phyloP scores from a whole-genome alignment of 1,140 invertebrate genomes.

The Zaprionus tsacasi region DNA sequence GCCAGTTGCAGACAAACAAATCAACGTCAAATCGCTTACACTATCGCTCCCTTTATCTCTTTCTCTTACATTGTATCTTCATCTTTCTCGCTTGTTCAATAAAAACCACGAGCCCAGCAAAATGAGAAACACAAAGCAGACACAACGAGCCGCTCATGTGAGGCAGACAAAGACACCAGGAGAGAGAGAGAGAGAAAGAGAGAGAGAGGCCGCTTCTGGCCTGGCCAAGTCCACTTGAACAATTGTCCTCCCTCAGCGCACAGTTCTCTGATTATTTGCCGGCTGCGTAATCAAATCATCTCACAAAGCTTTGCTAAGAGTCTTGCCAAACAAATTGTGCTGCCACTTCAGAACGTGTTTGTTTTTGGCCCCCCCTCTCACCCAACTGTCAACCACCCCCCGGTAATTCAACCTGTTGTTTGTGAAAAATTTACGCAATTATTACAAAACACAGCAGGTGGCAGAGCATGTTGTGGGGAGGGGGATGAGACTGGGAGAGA shows the following conservation, averaged over 20 bases:
- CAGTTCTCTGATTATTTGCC: conserved; percentile 45
- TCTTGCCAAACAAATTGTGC: conserved; percentile 51
- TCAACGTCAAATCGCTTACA: conserved; percentile 42
- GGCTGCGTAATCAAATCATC: conserved; percentile 70
- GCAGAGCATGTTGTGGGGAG: too few relatives aligned
- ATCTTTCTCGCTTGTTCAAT: conserved; percentile 15
- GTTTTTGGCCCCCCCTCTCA: not conserved
- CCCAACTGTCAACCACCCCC: not conserved
- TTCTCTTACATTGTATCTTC: not conserved
- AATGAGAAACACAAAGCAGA: conserved; percentile 7
- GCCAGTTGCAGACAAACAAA: conserved; percentile 39
- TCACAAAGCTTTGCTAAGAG: conserved; percentile 38
- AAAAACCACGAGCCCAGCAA: conserved; percentile 5
- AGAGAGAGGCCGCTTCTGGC: not conserved
- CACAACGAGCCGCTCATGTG: conserved; percentile 28
- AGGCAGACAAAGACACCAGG: not conserved
- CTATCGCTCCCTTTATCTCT: not conserved
- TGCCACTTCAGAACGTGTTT: conserved; percentile 54
- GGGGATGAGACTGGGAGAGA: too few relatives aligned
- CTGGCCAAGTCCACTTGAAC: conserved; percentile 15
- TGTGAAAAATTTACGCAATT: conserved; percentile 75
- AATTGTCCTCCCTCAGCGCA: not conserved
- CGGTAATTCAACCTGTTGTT: conserved; percentile 45
- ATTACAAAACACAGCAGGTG: conserved; percentile 44
- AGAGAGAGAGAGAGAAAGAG: not conserved